Percentiles rank a stretch among this genome's conserved stretches.
Evolutionary conservation across 2,113 vertebrate species (phyloP).

Genomic region (Gulo gulo): DNA sequence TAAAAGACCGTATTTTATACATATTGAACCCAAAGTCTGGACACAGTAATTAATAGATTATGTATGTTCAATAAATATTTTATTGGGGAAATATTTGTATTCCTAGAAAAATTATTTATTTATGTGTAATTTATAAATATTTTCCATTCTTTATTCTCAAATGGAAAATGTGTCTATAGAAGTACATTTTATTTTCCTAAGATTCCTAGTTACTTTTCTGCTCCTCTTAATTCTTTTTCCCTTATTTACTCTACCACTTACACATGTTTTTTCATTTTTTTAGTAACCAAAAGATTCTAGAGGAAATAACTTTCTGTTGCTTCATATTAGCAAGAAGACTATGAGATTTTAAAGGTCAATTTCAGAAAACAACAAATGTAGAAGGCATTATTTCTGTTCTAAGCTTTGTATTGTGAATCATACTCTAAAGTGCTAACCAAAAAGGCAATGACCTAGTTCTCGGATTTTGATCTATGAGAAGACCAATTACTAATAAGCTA

Average conservation of each 20-base stretch:
- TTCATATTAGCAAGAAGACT: neutral
- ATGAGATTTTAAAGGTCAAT: neutral
- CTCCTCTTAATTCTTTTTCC: neutral
- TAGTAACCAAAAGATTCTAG: neutral
- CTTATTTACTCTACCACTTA: neutral
- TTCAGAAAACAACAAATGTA: neutral
- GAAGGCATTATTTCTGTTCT: neutral
- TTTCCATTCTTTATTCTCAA: neutral
- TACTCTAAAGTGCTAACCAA: neutral
- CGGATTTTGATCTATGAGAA: neutral
- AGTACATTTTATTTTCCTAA: neutral
- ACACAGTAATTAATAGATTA: neutral
- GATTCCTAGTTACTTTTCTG: neutral
- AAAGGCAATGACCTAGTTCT: neutral
- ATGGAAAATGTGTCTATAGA: neutral
- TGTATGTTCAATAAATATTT: neutral
- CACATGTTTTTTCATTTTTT: neutral
- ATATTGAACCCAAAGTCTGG: neutral
- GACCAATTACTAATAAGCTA: neutral
- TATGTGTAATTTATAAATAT: neutral
- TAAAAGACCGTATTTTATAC: neutral
- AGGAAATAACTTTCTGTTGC: neutral
- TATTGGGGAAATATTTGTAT: neutral
- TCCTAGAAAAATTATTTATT: neutral
- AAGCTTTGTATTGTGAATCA: neutral